Percentiles rank a stretch among this genome's conserved stretches.
Conservation (phyloP, 1,140 invertebrate genomes). For the Euwallacea similis region DNA sequence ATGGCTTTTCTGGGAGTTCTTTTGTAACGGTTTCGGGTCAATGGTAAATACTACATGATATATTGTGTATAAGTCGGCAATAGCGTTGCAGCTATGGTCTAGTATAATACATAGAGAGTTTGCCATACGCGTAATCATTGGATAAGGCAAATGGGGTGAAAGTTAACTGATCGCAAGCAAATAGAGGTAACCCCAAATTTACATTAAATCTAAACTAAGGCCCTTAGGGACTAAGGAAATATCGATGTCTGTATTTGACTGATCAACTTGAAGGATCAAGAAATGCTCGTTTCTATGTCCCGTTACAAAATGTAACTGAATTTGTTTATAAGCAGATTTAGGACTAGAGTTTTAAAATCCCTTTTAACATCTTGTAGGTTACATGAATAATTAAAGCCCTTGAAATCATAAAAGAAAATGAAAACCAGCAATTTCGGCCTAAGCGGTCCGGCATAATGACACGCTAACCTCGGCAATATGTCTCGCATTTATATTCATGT, state of each 20-base stretch:
- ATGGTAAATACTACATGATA: background rate
- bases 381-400: no score
- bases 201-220: slow-evolving; percentile 8
- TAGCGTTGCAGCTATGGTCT: background rate
- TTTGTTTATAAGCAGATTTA: no score
- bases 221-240: no score
- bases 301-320: no score
- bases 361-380: no score
- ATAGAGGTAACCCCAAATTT: background rate
- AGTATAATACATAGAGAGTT: background rate
- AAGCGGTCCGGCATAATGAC: slow-evolving; percentile 9
- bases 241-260: no score
- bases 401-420: slow-evolving; percentile 6
- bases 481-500: slow-evolving; percentile 25
- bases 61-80: background rate
- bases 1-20: background rate
- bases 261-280: no score
- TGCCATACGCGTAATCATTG: background rate
- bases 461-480: slow-evolving; percentile 18
- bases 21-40: background rate
- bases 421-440: background rate
- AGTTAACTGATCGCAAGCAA: background rate
- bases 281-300: no score
- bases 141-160: background rate
- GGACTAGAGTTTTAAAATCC: no score